These are phyloP conservation scores for Perccottus glenii DNA, from an alignment of 2,113 vertebrate genomes.

Conservation along the genomic window DNA sequence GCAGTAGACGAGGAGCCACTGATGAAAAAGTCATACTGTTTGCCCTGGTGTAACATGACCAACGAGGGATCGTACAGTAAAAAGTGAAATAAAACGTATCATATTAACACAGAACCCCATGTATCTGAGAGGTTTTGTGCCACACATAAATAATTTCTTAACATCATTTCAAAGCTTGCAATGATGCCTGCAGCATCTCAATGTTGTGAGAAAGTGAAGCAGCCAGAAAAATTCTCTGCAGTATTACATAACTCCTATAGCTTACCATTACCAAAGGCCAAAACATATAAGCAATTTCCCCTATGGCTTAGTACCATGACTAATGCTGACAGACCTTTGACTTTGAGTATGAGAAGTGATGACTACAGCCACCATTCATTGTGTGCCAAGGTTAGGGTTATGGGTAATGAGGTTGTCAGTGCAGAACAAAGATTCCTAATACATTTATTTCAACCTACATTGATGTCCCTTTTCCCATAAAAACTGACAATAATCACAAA, in stretches of 20 bases:
- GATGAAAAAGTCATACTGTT: slow-evolving; percentile 15
- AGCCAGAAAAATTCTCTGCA: slow-evolving; percentile 64
- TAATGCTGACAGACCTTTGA: slow-evolving; percentile 51
- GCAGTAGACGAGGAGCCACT: slow-evolving; percentile 28
- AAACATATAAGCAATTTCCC: slow-evolving; percentile 24
- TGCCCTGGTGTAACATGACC: neutral
- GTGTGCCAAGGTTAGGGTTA: neutral
- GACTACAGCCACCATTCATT: slow-evolving; percentile 1
- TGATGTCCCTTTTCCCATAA: slow-evolving; percentile 1
- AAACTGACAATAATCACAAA: neutral
- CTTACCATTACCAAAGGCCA: slow-evolving; percentile 54
- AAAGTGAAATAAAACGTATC: neutral
- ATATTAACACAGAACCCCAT: neutral
- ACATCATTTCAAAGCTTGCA: slow-evolving; percentile 26
- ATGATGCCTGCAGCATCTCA: slow-evolving; percentile 54
- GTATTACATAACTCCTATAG: slow-evolving; percentile 76
- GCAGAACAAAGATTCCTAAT: neutral
- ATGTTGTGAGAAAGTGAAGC: slow-evolving; percentile 59
- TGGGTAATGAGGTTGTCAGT: neutral
- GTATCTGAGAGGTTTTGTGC: slow-evolving; percentile 21
- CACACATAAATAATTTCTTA: slow-evolving; percentile 61
- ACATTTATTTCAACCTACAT: slow-evolving; percentile 1
- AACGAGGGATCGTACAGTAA: neutral
- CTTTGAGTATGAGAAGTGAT: slow-evolving; percentile 13
- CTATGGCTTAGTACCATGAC: slow-evolving; percentile 39